phyloP scores from a whole-genome alignment of 2,113 vertebrate species.

The Turnix velox region DNA sequence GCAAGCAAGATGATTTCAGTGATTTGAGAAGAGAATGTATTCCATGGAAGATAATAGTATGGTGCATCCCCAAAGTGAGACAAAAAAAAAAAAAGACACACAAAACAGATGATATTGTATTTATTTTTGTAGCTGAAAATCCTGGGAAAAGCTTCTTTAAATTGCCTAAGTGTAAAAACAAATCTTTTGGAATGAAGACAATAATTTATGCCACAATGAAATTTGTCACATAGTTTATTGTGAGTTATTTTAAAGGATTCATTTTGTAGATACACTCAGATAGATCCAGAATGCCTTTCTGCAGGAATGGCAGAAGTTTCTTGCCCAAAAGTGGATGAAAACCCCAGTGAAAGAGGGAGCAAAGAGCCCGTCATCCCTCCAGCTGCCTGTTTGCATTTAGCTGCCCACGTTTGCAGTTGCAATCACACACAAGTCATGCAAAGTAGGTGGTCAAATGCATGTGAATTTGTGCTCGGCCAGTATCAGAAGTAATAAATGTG shows the following conservation, averaged over 20 bases:
- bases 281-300: not conserved
- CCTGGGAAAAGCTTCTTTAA: not conserved
- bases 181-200: slow-evolving; percentile 4
- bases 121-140: slow-evolving; percentile 43
- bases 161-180: slow-evolving; percentile 10
- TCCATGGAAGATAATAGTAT: slow-evolving; percentile 47
- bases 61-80: slow-evolving; percentile 48
- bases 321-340: not conserved
- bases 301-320: not conserved
- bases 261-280: not conserved
- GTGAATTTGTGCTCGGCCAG: not conserved
- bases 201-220: slow-evolving; percentile 16
- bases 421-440: not conserved
- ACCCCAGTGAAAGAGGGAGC: not conserved
- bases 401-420: not conserved
- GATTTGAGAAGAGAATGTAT: slow-evolving; percentile 4
- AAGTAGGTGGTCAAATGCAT: slow-evolving; percentile 27
- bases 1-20: not conserved
- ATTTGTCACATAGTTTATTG: slow-evolving; percentile 13
- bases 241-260: slow-evolving; percentile 22
- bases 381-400: not conserved
- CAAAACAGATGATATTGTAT: not conserved
- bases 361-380: not conserved
- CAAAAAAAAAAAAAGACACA: slow-evolving; percentile 36
- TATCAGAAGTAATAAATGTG: slow-evolving; percentile 60